Conservation (phyloP, 2,113 vertebrate species). For the Rhinolophus sinicus region DNA sequence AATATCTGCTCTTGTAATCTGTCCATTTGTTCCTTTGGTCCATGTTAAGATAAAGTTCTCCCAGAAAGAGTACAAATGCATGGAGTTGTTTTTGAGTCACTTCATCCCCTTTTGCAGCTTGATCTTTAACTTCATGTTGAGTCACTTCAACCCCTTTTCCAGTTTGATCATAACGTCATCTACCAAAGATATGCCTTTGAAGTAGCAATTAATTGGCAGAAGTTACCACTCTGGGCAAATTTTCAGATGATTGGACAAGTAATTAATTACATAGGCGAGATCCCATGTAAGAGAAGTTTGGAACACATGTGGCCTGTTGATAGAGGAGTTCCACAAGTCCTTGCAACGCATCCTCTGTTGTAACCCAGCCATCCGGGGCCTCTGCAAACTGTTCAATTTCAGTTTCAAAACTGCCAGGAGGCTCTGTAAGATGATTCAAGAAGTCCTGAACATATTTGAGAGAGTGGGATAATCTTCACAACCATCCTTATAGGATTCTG, state of each 20-base stretch:
- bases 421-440: too few relatives aligned
- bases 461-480: too few relatives aligned
- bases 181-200: constrained; percentile 86
- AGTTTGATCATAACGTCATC: constrained; percentile 86
- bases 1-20: constrained; percentile 90
- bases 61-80: constrained; percentile 95
- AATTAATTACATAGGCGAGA: constrained; percentile 94
- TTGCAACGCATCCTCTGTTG: too few relatives aligned
- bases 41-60: constrained; percentile 96
- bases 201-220: constrained; percentile 93
- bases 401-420: too few relatives aligned
- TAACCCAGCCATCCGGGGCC: too few relatives aligned
- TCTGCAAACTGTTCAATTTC: too few relatives aligned
- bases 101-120: constrained; percentile 89
- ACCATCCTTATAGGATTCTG: too few relatives aligned
- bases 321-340: too few relatives aligned
- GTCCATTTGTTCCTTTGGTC: constrained; percentile 93
- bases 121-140: constrained; percentile 90
- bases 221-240: constrained; percentile 91
- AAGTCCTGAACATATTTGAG: too few relatives aligned
- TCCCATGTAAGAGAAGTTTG: constrained; percentile 95
- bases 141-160: constrained; percentile 89
- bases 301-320: constrained; percentile 93
- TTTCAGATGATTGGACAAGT: constrained; percentile 91
- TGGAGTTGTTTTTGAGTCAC: constrained; percentile 92